A percentile compares a stretch with the other conserved stretches of the same genome.
phyloP scores from a whole-genome alignment of 1,140 invertebrate species.

The Drosophila santomea region DNA sequence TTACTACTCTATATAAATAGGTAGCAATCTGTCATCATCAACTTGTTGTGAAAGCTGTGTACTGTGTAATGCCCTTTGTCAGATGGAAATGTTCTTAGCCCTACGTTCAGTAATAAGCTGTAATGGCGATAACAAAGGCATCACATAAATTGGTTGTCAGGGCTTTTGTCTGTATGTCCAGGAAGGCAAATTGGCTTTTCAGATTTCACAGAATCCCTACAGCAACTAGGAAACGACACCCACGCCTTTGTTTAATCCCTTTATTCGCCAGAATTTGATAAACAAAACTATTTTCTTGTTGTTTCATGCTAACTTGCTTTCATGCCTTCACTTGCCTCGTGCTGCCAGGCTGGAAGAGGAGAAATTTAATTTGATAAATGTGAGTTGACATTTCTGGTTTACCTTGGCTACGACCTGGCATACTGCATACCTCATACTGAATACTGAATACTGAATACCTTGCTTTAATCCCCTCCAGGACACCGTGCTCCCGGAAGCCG shows the following conservation, averaged over 20 bases:
- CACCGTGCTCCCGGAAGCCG: slow-evolving; percentile 95
- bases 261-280: slow-evolving; percentile 6
- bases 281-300: slow-evolving; percentile 20
- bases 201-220: background rate
- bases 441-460: background rate
- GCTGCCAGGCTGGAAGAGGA: slow-evolving; percentile 89
- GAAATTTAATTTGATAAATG: slow-evolving; percentile 94
- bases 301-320: background rate
- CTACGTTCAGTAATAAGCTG: background rate
- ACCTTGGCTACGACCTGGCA: no score
- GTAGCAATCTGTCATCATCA: no score
- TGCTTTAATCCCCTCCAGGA: slow-evolving; percentile 87
- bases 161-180: background rate
- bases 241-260: background rate
- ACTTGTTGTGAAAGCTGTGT: no score
- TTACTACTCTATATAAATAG: no score
- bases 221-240: background rate
- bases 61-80: no score
- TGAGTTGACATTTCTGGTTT: slow-evolving; percentile 86
- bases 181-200: background rate
- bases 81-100: background rate
- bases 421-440: no score
- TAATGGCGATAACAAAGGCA: background rate
- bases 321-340: background rate
- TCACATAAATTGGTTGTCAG: background rate